These are phyloP conservation scores for Sebastes wilsoni DNA, from an alignment of 2,797 vertebrate species.

Conservation along the genomic window DNA sequence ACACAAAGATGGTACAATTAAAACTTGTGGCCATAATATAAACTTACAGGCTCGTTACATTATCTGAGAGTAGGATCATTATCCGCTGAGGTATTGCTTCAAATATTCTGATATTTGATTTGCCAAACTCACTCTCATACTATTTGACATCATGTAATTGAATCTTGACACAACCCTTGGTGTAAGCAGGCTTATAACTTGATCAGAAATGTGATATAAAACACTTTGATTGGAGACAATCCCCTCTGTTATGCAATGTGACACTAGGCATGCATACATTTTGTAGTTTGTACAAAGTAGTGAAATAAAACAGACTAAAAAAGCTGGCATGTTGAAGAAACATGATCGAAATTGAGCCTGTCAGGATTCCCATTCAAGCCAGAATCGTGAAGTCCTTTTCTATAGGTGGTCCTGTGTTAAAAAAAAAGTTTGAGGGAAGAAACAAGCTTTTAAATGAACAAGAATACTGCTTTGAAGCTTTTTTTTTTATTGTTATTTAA, in stretches of 20 bases:
- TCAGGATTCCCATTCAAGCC: no score
- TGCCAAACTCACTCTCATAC: no score
- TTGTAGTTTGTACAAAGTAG: not conserved
- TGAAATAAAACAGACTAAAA: not conserved
- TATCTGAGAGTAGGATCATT: not conserved
- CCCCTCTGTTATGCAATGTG: not conserved
- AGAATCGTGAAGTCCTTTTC: not conserved
- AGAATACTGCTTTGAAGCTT: not conserved
- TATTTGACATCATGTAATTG: not conserved
- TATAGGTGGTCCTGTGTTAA: not conserved
- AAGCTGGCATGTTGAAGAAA: not conserved
- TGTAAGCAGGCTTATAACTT: not conserved
- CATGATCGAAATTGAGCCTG: no score
- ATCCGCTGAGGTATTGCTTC: not conserved
- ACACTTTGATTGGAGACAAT: not conserved
- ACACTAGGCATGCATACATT: not conserved
- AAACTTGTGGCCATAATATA: not conserved
- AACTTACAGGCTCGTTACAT: not conserved
- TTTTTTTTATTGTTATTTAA: no score
- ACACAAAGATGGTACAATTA: no score
- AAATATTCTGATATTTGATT: not conserved
- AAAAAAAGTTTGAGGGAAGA: not conserved
- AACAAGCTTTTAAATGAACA: not conserved
- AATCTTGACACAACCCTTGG: not conserved
- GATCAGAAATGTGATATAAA: not conserved